phyloP scores from a whole-genome alignment of 1,140 invertebrate genomes.

The Hyles euphorbiae region DNA sequence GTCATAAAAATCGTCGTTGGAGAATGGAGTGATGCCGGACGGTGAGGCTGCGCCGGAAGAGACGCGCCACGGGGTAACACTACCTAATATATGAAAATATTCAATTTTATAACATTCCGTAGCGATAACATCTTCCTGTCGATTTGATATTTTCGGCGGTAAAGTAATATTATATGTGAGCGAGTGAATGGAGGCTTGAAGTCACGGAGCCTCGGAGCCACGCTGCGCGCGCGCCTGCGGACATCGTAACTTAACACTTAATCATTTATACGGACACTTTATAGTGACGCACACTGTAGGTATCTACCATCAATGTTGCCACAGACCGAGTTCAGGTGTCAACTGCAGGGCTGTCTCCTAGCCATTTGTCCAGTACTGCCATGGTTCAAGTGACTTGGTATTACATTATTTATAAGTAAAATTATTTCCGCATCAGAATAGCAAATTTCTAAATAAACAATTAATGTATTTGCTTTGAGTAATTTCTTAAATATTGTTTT shows the following conservation, averaged over 20 bases:
- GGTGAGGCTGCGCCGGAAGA: slow-evolving; percentile 42
- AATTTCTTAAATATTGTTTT: too few species aligned
- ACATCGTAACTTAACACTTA: slow-evolving; percentile 69
- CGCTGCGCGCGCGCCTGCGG: slow-evolving; percentile 53
- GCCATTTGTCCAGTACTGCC: too few species aligned
- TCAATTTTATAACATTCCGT: slow-evolving; percentile 72
- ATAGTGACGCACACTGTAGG: slow-evolving; percentile 31
- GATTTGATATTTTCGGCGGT: slow-evolving; percentile 73
- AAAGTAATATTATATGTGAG: slow-evolving; percentile 61
- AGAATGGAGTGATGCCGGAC: slow-evolving; percentile 16
- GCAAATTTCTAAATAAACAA: too few species aligned
- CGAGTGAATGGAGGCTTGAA: slow-evolving; percentile 47
- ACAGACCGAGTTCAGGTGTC: background rate
- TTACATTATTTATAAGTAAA: too few species aligned
- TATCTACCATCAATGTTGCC: slow-evolving; percentile 4
- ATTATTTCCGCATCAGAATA: too few species aligned
- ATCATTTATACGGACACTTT: slow-evolving; percentile 67
- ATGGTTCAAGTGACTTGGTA: too few species aligned
- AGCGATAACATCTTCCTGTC: slow-evolving; percentile 66
- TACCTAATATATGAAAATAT: slow-evolving; percentile 66
- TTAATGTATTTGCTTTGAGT: too few species aligned
- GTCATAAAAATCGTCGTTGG: slow-evolving; percentile 45
- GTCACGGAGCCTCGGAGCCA: slow-evolving; percentile 25
- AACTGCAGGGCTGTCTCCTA: too few species aligned
- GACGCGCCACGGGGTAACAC: slow-evolving; percentile 42